phyloP scores from a whole-genome alignment of 2,113 vertebrate genomes.

The Cepphus grylle region DNA sequence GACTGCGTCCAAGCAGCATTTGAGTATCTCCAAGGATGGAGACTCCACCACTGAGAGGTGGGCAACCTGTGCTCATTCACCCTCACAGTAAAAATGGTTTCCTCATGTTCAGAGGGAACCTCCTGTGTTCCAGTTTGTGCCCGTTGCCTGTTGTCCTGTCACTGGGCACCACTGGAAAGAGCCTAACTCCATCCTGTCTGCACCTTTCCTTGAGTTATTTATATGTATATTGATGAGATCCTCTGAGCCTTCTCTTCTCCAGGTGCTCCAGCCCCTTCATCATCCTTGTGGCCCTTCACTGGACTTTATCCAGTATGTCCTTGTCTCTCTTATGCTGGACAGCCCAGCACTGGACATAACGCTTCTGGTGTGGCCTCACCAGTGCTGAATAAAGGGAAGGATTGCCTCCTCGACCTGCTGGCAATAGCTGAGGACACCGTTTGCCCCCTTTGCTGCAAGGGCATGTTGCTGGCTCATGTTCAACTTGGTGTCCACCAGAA shows the following conservation, averaged over 20 bases:
- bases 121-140: background rate
- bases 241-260: background rate
- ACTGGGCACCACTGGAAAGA: background rate
- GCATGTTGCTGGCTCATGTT: background rate
- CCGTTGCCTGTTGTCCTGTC: background rate
- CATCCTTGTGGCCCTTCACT: background rate
- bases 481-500: background rate
- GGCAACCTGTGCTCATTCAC: background rate
- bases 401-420: background rate
- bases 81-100: background rate
- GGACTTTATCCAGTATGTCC: background rate
- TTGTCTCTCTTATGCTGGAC: background rate
- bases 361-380: background rate
- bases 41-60: background rate
- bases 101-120: background rate
- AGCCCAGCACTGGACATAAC: background rate
- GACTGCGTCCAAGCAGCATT: background rate
- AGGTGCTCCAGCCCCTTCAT: background rate
- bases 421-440: fast-evolving
- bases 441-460: fast-evolving
- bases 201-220: background rate
- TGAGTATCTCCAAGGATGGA: background rate
- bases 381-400: background rate
- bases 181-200: background rate
- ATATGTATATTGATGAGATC: background rate